Conservation (phyloP, 2,113 vertebrate species). For the Austrofundulus limnaeus region DNA sequence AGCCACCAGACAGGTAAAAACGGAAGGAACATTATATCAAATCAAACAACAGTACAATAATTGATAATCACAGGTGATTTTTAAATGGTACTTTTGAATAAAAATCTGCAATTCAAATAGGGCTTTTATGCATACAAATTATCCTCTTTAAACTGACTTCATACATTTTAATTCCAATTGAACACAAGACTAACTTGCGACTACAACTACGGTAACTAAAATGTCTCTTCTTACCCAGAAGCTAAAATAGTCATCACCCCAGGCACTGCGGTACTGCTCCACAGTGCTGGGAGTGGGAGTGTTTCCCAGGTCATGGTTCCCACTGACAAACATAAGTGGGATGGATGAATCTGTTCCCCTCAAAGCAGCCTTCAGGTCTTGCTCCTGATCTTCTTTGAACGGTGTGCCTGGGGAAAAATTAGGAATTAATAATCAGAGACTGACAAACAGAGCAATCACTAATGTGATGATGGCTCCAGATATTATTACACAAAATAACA, state of each 20-base stretch:
- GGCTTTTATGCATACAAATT: too few relatives aligned
- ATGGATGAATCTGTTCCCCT: slow-evolving; percentile 79
- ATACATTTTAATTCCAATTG: not conserved
- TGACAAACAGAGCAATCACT: not conserved
- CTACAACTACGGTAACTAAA: too few relatives aligned
- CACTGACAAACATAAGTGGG: slow-evolving; percentile 91
- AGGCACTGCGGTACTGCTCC: slow-evolving; percentile 81
- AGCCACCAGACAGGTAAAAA: too few relatives aligned
- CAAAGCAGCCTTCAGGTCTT: slow-evolving; percentile 85
- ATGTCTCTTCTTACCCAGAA: slow-evolving; percentile 82
- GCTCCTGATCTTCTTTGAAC: slow-evolving; percentile 85
- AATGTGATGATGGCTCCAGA: not conserved
- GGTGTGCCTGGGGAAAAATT: slow-evolving; percentile 71
- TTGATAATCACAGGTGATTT: too few relatives aligned
- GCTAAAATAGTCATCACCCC: slow-evolving; percentile 97
- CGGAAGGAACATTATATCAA: not conserved
- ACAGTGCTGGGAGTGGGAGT: slow-evolving; percentile 83
- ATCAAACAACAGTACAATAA: not conserved
- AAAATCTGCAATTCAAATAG: too few relatives aligned
- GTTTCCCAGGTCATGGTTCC: slow-evolving; percentile 95
- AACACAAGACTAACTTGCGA: not conserved
- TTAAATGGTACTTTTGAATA: too few relatives aligned
- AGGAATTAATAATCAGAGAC: not conserved
- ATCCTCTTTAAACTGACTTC: not conserved
- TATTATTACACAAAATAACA: not conserved